These are phyloP conservation scores for Equus przewalskii DNA, from an alignment of 2,113 vertebrate genomes.

Conservation along the genomic window DNA sequence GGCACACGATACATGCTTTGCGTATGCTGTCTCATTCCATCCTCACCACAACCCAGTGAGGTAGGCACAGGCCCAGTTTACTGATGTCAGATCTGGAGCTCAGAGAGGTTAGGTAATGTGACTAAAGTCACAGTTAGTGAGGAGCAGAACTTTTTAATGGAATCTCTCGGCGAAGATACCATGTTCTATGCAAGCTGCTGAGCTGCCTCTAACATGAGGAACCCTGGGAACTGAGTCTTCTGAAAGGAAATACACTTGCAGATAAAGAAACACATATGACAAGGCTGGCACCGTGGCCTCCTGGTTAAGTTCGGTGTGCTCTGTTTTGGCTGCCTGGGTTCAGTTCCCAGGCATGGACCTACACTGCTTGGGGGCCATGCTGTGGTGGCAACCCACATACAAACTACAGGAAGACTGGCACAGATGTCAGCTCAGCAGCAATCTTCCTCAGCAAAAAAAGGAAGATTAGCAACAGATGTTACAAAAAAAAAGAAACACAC, in stretches of 20 bases:
- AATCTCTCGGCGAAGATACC: neutral
- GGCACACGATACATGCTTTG: neutral
- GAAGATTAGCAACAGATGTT: too few relatives aligned
- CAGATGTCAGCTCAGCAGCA: too few relatives aligned
- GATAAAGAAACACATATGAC: neutral
- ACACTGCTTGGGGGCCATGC: too few relatives aligned
- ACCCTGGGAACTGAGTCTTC: neutral
- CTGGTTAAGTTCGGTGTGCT: too few relatives aligned
- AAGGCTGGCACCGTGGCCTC: too few relatives aligned
- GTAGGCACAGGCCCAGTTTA: neutral
- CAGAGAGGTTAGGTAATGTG: neutral
- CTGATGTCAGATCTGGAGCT: neutral
- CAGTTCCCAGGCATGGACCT: too few relatives aligned
- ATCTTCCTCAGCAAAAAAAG: too few relatives aligned
- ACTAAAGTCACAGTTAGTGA: neutral
- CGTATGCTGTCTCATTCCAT: neutral
- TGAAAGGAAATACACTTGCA: neutral
- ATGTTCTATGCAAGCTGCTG: neutral
- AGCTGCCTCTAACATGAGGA: neutral
- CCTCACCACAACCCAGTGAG: neutral
- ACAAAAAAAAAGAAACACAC: neutral
- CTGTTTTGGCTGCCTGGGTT: too few relatives aligned
- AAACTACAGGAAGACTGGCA: too few relatives aligned
- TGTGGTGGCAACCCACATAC: too few relatives aligned
- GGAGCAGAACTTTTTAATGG: neutral